These are phyloP conservation scores for Capromys pilorides DNA, from an alignment of 2,797 vertebrate genomes.

Conservation along the genomic window DNA sequence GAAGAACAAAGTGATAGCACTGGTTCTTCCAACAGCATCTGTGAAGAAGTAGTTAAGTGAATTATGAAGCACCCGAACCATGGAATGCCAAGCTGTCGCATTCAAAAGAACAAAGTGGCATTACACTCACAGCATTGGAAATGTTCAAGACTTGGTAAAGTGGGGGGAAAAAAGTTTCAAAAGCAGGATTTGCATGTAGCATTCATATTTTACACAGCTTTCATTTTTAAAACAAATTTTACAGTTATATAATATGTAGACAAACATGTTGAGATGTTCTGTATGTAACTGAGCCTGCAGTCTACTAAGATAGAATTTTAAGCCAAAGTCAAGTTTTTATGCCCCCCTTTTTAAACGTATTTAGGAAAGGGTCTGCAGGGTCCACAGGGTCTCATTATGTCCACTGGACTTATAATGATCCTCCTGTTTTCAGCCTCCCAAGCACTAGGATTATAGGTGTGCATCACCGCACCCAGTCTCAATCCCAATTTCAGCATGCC, in stretches of 20 bases:
- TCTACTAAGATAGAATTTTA: background rate
- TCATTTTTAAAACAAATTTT: background rate
- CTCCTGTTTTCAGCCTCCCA: too few relatives aligned
- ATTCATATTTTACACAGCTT: conserved; percentile 22
- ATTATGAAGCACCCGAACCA: background rate
- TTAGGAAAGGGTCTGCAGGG: too few relatives aligned
- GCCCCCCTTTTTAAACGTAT: background rate
- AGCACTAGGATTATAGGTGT: too few relatives aligned
- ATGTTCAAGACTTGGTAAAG: conserved; percentile 15
- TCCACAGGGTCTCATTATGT: too few relatives aligned
- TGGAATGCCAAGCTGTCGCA: background rate
- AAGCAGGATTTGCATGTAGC: background rate
- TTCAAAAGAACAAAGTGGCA: background rate
- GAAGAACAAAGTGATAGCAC: background rate
- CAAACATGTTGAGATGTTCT: background rate
- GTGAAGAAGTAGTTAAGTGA: background rate
- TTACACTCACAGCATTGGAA: background rate
- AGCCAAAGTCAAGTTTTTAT: background rate
- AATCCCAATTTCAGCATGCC: too few relatives aligned
- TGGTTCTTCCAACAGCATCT: background rate
- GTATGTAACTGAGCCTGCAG: background rate
- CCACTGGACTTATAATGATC: too few relatives aligned
- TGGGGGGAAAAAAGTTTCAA: background rate
- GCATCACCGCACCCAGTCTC: too few relatives aligned
- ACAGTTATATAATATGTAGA: background rate